phyloP scores from a whole-genome alignment of 2,113 vertebrate species.

The Pomatorhinus ruficollis region DNA sequence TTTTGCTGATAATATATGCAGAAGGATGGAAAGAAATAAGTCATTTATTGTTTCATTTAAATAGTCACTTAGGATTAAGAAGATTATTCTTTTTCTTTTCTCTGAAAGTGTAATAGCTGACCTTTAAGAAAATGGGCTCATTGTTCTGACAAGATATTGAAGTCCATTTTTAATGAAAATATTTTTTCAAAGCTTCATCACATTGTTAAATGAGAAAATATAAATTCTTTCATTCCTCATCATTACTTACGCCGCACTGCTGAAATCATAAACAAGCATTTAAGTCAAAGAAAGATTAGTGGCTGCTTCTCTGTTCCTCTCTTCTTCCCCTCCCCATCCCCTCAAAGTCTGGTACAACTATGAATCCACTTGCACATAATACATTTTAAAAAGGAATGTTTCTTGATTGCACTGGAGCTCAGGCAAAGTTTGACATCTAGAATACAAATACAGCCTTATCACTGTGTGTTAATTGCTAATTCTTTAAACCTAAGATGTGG shows the following conservation, averaged over 20 bases:
- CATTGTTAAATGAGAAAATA: background rate
- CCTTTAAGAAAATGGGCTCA: background rate
- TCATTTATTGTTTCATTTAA: conserved; percentile 16
- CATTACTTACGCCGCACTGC: background rate
- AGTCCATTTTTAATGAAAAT: background rate
- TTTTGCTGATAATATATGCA: background rate
- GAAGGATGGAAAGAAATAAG: conserved; percentile 13
- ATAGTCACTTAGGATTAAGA: conserved; percentile 27
- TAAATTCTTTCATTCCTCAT: background rate
- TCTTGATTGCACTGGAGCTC: background rate
- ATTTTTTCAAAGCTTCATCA: background rate
- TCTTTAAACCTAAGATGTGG: background rate
- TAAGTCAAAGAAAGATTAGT: background rate
- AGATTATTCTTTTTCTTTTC: background rate
- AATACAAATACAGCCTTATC: background rate
- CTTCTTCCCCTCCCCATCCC: background rate
- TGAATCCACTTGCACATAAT: background rate
- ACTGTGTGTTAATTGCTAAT: background rate
- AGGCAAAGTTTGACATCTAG: background rate
- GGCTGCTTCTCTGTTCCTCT: background rate
- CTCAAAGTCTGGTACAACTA: background rate
- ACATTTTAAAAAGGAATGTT: background rate
- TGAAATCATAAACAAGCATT: background rate
- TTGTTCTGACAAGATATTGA: background rate
- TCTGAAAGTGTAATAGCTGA: background rate